Percentiles rank a stretch among this genome's conserved stretches.
phyloP scores from a whole-genome alignment of 2,797 vertebrate genomes.

The Anguilla marmorata region DNA sequence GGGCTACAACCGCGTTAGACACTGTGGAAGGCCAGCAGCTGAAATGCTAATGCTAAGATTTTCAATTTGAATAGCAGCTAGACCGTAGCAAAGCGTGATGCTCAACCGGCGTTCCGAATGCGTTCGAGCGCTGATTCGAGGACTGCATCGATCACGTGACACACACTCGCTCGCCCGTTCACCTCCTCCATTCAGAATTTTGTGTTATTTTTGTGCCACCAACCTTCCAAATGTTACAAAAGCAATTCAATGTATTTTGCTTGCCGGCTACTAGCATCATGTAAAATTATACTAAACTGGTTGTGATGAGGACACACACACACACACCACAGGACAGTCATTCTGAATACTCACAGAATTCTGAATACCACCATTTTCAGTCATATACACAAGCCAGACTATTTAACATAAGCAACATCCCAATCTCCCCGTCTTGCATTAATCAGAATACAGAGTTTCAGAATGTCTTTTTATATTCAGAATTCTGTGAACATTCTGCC shows the following conservation, averaged over 20 bases:
- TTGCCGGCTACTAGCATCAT: background rate
- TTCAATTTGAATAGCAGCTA: background rate
- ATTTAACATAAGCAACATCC: background rate
- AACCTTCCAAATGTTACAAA: background rate
- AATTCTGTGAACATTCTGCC: background rate
- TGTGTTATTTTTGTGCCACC: background rate
- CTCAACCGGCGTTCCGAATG: background rate
- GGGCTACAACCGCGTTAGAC: no score
- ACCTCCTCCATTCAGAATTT: background rate
- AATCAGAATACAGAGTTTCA: background rate
- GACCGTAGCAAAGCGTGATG: background rate
- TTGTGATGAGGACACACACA: background rate
- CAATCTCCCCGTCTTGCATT: background rate
- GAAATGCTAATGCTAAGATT: background rate
- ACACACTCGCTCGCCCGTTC: background rate
- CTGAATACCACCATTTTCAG: background rate
- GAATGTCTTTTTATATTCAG: background rate
- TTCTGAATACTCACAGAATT: conserved; percentile 13
- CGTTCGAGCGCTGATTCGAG: background rate
- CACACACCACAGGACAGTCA: background rate
- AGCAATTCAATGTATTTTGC: background rate
- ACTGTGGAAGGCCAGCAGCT: background rate
- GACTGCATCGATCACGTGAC: background rate
- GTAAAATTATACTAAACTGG: background rate
- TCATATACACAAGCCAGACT: background rate